These are phyloP conservation scores for Aricia artaxerxes DNA, from an alignment of 2,888 invertebrate genomes.

Conservation along the genomic window DNA sequence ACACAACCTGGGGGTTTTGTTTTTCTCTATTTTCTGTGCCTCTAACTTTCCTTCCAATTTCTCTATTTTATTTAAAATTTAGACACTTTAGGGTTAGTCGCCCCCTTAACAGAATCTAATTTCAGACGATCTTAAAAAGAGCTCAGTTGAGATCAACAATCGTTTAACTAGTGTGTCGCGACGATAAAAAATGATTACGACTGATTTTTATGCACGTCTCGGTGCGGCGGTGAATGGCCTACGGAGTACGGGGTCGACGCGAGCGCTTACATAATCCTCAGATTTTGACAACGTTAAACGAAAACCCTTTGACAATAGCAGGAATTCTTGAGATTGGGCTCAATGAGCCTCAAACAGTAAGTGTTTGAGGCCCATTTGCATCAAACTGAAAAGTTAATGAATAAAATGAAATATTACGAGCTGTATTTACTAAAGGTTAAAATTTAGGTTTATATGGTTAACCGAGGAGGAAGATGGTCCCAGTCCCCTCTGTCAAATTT, in stretches of 20 bases:
- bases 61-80: too few relatives aligned
- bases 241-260: constrained; percentile 33
- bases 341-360: neutral
- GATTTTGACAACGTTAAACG: neutral
- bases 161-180: constrained; percentile 65
- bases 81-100: too few relatives aligned
- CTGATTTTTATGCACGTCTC: constrained; percentile 74
- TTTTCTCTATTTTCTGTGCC: too few relatives aligned
- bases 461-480: too few relatives aligned
- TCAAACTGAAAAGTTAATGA: too few relatives aligned
- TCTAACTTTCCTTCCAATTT: too few relatives aligned
- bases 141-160: constrained; percentile 56
- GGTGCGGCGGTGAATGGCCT: constrained; percentile 43
- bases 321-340: too few relatives aligned
- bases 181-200: constrained; percentile 63
- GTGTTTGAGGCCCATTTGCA: neutral
- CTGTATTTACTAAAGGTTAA: too few relatives aligned
- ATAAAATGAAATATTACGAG: too few relatives aligned
- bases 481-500: neutral
- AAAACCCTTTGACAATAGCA: neutral
- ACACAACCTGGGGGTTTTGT: too few relatives aligned
- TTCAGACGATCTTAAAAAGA: neutral
- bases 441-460: too few relatives aligned
- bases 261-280: constrained; percentile 17
- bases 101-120: neutral